These are phyloP conservation scores for Catostomus latipinnis DNA, from an alignment of 2,797 vertebrate genomes.

Conservation along the genomic window DNA sequence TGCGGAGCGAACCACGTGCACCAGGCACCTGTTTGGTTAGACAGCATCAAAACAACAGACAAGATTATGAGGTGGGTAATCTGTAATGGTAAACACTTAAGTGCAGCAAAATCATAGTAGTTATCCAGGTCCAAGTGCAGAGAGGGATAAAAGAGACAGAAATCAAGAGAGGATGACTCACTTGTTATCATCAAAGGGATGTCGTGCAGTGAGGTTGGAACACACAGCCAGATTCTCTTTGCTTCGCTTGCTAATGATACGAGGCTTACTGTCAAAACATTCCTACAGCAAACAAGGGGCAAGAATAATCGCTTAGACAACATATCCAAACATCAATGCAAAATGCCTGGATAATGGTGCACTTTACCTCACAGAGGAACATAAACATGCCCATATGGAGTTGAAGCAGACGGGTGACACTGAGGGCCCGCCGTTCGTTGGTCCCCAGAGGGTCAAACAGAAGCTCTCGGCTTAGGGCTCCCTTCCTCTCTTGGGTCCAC, in stretches of 20 bases:
- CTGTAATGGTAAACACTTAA: neutral
- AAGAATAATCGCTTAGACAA: neutral
- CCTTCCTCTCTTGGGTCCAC: slow-evolving; percentile 98
- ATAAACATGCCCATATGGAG: slow-evolving; percentile 89
- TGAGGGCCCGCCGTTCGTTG: slow-evolving; percentile 81
- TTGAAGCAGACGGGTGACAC: slow-evolving; percentile 82
- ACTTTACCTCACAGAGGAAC: slow-evolving; percentile 87
- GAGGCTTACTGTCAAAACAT: slow-evolving; percentile 99
- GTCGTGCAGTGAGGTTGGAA: slow-evolving; percentile 94
- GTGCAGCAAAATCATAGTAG: neutral
- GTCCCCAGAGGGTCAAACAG: slow-evolving; percentile 89
- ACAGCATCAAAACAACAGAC: neutral
- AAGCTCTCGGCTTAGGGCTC: slow-evolving; percentile 94
- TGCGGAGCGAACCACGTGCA: slow-evolving; percentile 94
- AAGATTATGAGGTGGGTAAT: neutral
- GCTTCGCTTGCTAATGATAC: slow-evolving; percentile 97
- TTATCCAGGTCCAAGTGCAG: neutral
- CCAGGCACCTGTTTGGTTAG: slow-evolving; percentile 88
- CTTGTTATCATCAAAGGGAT: slow-evolving; percentile 97
- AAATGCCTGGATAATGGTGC: neutral
- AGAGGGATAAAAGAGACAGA: neutral
- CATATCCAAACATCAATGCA: neutral
- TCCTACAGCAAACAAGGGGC: slow-evolving; percentile 77
- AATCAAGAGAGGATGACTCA: slow-evolving; percentile 70
- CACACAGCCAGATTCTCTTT: slow-evolving; percentile 94